Evolutionary conservation across 1,140 invertebrate species (phyloP).

Genomic region (Bombus confusus): DNA sequence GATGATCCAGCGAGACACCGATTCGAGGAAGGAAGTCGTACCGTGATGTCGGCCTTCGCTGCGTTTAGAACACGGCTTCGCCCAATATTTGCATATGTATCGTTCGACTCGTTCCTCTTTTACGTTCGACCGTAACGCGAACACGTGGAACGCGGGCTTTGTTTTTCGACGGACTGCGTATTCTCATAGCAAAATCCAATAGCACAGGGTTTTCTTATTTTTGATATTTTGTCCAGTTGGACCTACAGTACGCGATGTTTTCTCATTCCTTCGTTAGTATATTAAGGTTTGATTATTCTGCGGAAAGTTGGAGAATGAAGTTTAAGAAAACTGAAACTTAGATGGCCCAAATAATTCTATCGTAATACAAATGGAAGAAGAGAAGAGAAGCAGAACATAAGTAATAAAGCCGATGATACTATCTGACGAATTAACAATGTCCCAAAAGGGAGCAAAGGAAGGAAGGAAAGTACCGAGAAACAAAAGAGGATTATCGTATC

Average conservation of each 20-base stretch:
- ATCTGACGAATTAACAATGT: conserved; percentile 5
- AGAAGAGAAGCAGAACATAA: neutral
- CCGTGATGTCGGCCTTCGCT: neutral
- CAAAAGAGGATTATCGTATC: conserved; percentile 39
- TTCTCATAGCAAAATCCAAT: too few species aligned
- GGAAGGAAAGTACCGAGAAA: neutral
- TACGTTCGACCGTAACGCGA: neutral
- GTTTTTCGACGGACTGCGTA: neutral
- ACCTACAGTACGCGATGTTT: too few species aligned
- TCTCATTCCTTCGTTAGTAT: too few species aligned
- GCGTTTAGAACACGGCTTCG: conserved; percentile 29
- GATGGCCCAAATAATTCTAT: too few species aligned
- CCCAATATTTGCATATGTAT: conserved; percentile 24
- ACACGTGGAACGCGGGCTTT: neutral
- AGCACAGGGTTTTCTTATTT: too few species aligned
- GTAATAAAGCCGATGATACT: neutral
- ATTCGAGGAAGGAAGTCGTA: conserved; percentile 45
- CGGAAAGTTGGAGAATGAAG: too few species aligned
- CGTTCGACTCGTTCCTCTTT: neutral
- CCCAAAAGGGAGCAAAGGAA: neutral
- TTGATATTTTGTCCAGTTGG: too few species aligned
- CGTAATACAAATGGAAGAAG: too few species aligned
- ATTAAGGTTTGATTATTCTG: too few species aligned
- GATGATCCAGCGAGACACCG: conserved; percentile 12
- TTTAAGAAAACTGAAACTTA: too few species aligned